Evolutionary conservation across 2,113 vertebrate species (phyloP).

Genomic region (human): DNA sequence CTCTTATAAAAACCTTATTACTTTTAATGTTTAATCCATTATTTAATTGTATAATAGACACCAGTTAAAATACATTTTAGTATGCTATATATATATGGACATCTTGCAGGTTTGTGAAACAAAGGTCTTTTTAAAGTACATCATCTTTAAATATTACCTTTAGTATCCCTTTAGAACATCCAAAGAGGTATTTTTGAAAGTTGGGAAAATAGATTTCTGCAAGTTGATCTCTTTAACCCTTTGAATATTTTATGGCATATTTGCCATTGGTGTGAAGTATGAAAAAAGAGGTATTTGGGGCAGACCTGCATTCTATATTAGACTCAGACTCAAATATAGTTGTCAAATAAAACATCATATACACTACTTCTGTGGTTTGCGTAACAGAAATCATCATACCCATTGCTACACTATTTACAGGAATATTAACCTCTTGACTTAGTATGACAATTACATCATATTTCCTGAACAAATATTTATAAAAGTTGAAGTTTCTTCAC

Average conservation of each 20-base stretch:
- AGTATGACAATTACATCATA: not conserved
- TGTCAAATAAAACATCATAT: not conserved
- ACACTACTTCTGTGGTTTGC: not conserved
- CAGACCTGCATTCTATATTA: not conserved
- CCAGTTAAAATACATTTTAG: not conserved
- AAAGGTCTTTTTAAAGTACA: not conserved
- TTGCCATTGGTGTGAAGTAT: not conserved
- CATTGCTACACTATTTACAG: not conserved
- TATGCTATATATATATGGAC: not conserved
- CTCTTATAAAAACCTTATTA: constrained; percentile 47
- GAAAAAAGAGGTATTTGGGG: not conserved
- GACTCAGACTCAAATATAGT: not conserved
- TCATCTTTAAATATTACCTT: not conserved
- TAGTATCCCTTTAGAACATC: not conserved
- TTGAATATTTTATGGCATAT: not conserved
- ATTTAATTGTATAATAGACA: not conserved
- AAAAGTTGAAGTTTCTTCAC: not conserved
- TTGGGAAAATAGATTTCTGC: not conserved
- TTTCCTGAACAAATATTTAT: not conserved
- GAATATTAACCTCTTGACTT: not conserved
- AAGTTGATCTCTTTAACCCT: not conserved
- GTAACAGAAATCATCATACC: not conserved
- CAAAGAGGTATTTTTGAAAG: not conserved
- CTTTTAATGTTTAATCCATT: not conserved
- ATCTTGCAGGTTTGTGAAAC: not conserved